Conservation (phyloP, 2,797 vertebrate species). For the Parauchenoglanis punctatus region DNA sequence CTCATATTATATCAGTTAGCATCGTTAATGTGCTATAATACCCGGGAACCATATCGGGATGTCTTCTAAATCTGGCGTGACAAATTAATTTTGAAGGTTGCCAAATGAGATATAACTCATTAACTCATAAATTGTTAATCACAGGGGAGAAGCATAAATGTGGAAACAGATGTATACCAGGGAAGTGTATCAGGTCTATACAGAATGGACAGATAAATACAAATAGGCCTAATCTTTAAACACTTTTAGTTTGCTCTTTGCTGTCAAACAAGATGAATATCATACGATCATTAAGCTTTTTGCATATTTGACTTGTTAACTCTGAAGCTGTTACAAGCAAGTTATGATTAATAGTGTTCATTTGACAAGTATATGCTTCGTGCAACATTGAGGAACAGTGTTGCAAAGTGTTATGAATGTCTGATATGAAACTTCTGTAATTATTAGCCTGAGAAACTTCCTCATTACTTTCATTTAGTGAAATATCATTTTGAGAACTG, state of each 20-base stretch:
- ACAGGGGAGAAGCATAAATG: not conserved
- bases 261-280: not conserved
- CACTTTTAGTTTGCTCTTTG: not conserved
- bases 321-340: not conserved
- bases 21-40: conserved; percentile 65
- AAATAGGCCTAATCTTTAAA: not conserved
- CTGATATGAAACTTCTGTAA: not conserved
- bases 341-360: not conserved
- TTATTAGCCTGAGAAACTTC: not conserved
- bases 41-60: conserved; percentile 61
- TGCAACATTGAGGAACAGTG: not conserved
- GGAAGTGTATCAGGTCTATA: not conserved
- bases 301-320: not conserved
- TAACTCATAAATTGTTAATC: not conserved
- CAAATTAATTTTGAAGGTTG: conserved; percentile 65
- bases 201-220: too few relatives aligned
- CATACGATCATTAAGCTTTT: not conserved
- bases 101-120: conserved; percentile 58
- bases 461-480: not conserved
- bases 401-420: not conserved
- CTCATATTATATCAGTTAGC: conserved; percentile 44
- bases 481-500: not conserved
- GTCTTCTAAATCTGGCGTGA: conserved; percentile 62
- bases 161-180: not conserved
- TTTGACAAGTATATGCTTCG: not conserved